Base-by-base conservation (phyloP, 2,888 invertebrate species). In the Pandemis cinnamomeana region DNA sequence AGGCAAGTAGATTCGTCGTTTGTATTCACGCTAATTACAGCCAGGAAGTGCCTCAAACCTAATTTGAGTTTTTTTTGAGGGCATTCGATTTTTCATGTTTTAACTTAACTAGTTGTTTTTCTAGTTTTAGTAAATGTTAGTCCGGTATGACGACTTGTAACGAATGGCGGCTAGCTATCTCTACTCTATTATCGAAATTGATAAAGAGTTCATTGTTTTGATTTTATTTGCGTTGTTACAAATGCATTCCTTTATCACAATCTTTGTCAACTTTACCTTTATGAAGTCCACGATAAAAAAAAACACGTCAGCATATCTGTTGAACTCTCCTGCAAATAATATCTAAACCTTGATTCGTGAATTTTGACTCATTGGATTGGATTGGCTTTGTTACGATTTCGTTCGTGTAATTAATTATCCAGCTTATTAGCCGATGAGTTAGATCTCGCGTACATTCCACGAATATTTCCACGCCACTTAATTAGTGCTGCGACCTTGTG, bases 341-440 rank as follows among this genome's bases (percentile, higher is more conserved):
- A 53, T 7, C 36, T 6, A 71, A 15, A 13, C 46, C 55, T 71
- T 44, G 4, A 15, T 36, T 58, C 46, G 67, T 27, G 55, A 63
- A 68, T 11, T 7, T 64, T 27, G 7, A 73, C 36, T 66, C 53
- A 10, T 42, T 71, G 60, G 60, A 10, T 42, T 71, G 60, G 20
- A 62, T 62, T 71, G 51, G 51, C 48, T 36, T 74, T 71, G 48
- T 70, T 71, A 77, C 75, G 70, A 80, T 83, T 88, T 88, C 88
- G 88, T 89, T 88, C 88, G 88, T 89, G 89, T 86, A 77, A 85
- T 84, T 87, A 87, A 89, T 88, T 82, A 82, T 84, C 81, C 82
- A 81, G 42, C 83, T 83, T 84, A 82, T 80, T 85, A 83, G 82
- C 81, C 83, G 84, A 85, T 85, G 82, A 84, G 83, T 81, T 82